Base-by-base conservation (phyloP, 2,113 vertebrate species). In the Manacus vitellinus region DNA sequence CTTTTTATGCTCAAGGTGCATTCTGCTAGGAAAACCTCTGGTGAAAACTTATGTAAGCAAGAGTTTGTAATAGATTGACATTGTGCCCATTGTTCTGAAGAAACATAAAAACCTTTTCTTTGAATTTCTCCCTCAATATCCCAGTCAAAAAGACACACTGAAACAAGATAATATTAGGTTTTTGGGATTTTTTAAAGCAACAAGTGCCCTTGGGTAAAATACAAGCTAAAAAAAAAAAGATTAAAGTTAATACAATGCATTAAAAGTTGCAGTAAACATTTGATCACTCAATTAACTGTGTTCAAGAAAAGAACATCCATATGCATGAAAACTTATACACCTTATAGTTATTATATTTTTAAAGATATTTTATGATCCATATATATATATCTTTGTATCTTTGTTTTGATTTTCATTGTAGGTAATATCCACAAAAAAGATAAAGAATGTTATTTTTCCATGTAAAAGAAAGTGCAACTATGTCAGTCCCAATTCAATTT, bases 401-500 rank as follows among this genome's bases (percentile, higher is more conserved):
- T 59, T 10, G 72, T 81, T 55, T 61, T 54, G 16, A 39, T 52
- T 94, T 95, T 96, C 25, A n/a, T 4, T 33, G 28, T 35, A 2
- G 4, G 12, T 43, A 74, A 63, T 37, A 72, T 7, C 15, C 10
- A 49, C 39, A 56, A 82, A 65, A 52, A 8, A 4, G 4, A 16
- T 85, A 51, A 97, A 65, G 2, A 96, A 89, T 87, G 27, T 7
- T 82, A 77, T 52, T 97, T 96, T 96, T 61, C 33, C 46, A 33
- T 91, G 43, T 91, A 92, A 91, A 95, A 94, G 51, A 59, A 90
- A 86, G 18, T 14, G 15, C 31, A 92, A 46, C 23, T 85, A 14
- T 95, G 73, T 94, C 91, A 89, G 67, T 95, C 33, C 44, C 24
- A 39, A 54, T 95, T 95, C 47, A 74, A 75, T 96, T 96, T 78